Evolutionary conservation across 2,113 vertebrate genomes (phyloP).

Genomic region (Delphinapterus leucas): DNA sequence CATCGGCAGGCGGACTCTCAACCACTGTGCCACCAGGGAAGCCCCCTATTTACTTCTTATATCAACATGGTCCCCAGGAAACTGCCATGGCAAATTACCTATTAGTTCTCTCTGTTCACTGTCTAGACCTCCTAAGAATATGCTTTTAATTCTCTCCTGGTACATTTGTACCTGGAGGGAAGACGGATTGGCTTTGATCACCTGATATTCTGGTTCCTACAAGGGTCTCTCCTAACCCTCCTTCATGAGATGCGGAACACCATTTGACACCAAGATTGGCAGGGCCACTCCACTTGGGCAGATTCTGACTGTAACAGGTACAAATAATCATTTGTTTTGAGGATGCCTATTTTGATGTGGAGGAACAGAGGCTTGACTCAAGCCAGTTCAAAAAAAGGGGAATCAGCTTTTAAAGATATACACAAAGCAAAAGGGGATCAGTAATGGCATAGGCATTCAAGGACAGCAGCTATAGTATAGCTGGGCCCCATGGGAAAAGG

Average conservation of each 20-base stretch:
- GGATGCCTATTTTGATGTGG: not conserved
- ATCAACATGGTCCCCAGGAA: conserved; percentile 11
- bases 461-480: not conserved
- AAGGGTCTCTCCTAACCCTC: not conserved
- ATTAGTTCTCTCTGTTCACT: not conserved
- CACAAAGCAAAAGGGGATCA: not conserved
- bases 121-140: conserved; percentile 22
- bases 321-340: not conserved
- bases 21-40: too few species aligned
- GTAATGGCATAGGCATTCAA: not conserved
- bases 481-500: not conserved
- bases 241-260: not conserved
- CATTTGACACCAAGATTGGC: not conserved
- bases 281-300: not conserved
- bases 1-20: too few species aligned
- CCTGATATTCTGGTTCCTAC: not conserved
- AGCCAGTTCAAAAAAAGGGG: not conserved
- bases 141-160: conserved; percentile 10
- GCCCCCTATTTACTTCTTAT: conserved; percentile 21
- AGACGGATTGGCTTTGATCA: not conserved
- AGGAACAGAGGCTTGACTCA: not conserved
- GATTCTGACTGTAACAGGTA: not conserved
- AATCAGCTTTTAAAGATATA: not conserved
- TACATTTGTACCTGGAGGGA: not conserved
- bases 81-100: not conserved